A percentile compares a stretch with the other conserved stretches of the same genome.
Conservation (phyloP, 2,888 invertebrate species). For the Panopea generosa region DNA sequence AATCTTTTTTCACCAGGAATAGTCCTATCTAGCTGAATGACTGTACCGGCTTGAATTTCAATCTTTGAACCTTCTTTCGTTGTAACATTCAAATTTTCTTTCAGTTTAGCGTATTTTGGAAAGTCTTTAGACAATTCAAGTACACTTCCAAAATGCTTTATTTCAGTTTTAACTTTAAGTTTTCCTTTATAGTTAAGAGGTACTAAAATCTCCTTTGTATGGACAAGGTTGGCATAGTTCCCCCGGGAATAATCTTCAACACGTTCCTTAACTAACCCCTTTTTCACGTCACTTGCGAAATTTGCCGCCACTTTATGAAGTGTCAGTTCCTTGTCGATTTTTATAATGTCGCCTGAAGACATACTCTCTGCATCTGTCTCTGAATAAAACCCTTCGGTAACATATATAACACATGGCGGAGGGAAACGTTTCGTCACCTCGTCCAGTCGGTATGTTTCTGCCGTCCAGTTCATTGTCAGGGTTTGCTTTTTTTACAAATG, state of each 20-base stretch:
- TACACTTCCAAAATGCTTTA: neutral
- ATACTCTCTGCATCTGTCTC: conserved; percentile 44
- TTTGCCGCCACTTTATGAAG: conserved; percentile 48
- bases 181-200: conserved; percentile 23
- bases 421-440: conserved; percentile 28
- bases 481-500: too few species aligned
- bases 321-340: conserved; percentile 33
- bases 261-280: neutral
- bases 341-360: conserved; percentile 44
- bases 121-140: conserved; percentile 1
- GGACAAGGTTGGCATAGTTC: too few species aligned
- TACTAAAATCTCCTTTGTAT: conserved; percentile 11
- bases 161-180: conserved; percentile 8
- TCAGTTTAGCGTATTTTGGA: conserved; percentile 13
- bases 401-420: conserved; percentile 40
- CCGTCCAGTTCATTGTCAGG: conserved; percentile 20
- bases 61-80: neutral
- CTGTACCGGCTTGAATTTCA: neutral
- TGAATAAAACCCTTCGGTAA: conserved; percentile 42
- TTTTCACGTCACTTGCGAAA: conserved; percentile 11
- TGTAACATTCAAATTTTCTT: neutral
- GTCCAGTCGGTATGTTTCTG: conserved; percentile 45
- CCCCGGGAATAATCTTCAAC: conserved; percentile 1
- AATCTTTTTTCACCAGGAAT: conserved; percentile 6
- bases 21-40: conserved; percentile 9